Conservation (phyloP, 2,888 invertebrate species). For the Epirrita christyi region DNA sequence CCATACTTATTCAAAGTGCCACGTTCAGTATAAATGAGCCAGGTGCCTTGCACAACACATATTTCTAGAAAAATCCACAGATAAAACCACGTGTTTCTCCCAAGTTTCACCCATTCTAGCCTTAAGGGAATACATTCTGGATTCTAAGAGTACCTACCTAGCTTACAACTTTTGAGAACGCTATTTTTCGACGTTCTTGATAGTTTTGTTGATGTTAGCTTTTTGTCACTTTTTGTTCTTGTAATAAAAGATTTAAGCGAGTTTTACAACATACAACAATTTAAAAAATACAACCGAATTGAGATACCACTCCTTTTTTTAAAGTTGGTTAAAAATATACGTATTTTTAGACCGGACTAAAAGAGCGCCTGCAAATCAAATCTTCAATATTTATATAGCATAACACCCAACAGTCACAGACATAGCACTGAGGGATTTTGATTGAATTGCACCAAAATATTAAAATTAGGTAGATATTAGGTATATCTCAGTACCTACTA, state of each 20-base stretch:
- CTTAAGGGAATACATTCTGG: constrained; percentile 20
- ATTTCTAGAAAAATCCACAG: constrained; percentile 43
- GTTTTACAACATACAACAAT: too few relatives aligned
- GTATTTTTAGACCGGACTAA: too few relatives aligned
- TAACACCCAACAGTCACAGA: too few relatives aligned
- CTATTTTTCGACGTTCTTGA: constrained; percentile 20
- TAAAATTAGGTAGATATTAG: too few relatives aligned
- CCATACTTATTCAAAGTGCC: constrained; percentile 32
- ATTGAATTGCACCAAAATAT: too few relatives aligned
- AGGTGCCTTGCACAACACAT: constrained; percentile 33
- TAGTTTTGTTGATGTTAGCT: constrained; percentile 10
- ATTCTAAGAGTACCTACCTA: constrained; percentile 11
- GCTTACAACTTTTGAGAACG: constrained; percentile 20
- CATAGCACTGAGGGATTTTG: too few relatives aligned
- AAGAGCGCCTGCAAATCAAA: too few relatives aligned
- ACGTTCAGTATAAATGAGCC: constrained; percentile 45
- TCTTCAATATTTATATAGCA: too few relatives aligned
- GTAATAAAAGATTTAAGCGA: not conserved
- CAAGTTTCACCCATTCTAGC: constrained; percentile 21
- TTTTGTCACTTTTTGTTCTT: constrained; percentile 21
- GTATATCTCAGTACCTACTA: too few relatives aligned
- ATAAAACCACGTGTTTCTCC: constrained; percentile 24
- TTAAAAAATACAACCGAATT: too few relatives aligned
- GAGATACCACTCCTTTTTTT: too few relatives aligned
- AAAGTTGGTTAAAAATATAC: too few relatives aligned